phyloP scores from a whole-genome alignment of 1,140 invertebrate species.

The Leptinotarsa defecta region DNA sequence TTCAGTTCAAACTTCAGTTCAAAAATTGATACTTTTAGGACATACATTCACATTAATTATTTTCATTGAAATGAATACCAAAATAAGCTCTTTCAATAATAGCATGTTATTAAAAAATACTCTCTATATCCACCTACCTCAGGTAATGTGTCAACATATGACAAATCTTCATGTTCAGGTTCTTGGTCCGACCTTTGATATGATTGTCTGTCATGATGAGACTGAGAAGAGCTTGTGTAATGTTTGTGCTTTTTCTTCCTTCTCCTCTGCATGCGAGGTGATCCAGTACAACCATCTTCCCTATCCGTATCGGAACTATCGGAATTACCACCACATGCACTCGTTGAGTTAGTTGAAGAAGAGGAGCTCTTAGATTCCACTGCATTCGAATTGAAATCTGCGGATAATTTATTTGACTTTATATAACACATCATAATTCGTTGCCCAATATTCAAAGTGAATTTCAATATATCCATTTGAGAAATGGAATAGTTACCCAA shows the following conservation, averaged over 20 bases:
- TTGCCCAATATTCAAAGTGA: no score
- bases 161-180: constrained; percentile 72
- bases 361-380: constrained; percentile 59
- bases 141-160: constrained; percentile 88
- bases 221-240: constrained; percentile 31
- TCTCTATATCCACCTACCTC: constrained; percentile 65
- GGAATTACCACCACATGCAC: constrained; percentile 56
- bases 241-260: constrained; percentile 61
- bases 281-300: constrained; percentile 71
- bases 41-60: no score
- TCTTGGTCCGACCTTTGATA: constrained; percentile 43
- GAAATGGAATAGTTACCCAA: no score
- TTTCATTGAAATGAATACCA: no score
- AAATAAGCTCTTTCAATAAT: no score
- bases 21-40: no score
- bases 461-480: no score
- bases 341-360: constrained; percentile 58
- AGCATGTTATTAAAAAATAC: no score
- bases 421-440: no score
- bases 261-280: constrained; percentile 70
- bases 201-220: constrained; percentile 40
- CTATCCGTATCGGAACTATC: constrained; percentile 82
- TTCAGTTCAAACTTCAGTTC: no score
- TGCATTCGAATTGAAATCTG: neutral
- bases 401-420: neutral